Base-by-base conservation (phyloP, 2,797 vertebrate species). In the Amblyraja radiata region DNA sequence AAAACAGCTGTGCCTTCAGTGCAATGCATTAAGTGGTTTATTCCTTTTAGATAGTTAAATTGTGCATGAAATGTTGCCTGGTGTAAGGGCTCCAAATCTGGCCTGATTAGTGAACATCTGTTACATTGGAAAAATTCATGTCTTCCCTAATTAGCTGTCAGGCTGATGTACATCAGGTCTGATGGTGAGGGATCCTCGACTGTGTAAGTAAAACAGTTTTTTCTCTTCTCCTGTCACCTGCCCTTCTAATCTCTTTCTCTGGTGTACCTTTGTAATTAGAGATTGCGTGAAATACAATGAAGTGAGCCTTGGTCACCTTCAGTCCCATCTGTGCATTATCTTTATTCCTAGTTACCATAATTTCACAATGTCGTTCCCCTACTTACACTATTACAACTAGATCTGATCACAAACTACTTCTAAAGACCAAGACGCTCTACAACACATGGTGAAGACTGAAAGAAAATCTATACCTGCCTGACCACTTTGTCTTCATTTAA, bases 11-110 rank as follows among this genome's bases (percentile, higher is more conserved):
- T 98, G 98, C 97, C 97, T 98, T 97, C 98, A 98, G 98, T 98
- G 98, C 98, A 99, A 99, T 98, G 98, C 98, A 99, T 99, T 99
- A 99, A 99, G 98, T 99, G 98, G 98, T 98, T 98, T 97, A 97
- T 98, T 98, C 98, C 98, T 99, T 99, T 99, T 99, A 99, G 98
- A 99, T 98, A 98, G 99, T 99, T 99, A 99, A 99, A 99, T 99
- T 99, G 99, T 98, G 98, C 98, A 99, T 99, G 99, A 99, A 99
- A 99, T 99, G 98, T 98, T 98, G 98, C 98, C 71, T 99, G 99
- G 98, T 98, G 97, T 97, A 96, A 97, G 97, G 96, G 97, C 97
- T 98, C 97, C 97, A 97, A 97, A 98, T 98, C 98, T 99, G 98
- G 98, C 97, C 98, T 99, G 98, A 99, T 99, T 99, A 99, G 98